Evolutionary conservation across 2,113 vertebrate genomes (phyloP), one percentile per base, ranked within the genome.

Genomic region (Brachyistius frenatus): DNA sequence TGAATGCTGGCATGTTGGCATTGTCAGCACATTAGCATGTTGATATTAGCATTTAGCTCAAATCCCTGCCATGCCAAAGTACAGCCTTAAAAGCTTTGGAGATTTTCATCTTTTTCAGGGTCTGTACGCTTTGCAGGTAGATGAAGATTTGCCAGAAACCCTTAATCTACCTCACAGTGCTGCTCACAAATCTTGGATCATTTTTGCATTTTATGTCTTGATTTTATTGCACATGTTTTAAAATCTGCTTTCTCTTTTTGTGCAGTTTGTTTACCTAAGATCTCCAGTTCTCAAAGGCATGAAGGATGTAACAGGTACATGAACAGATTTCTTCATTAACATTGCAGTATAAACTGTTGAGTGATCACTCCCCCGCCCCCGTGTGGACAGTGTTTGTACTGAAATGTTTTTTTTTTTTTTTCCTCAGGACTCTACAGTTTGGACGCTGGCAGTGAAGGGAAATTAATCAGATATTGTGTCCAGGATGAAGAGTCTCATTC

Each of bases 251-350:
- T 36, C 44, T 63, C 9, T 76, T 73, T 54, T 30, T 75, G 15
- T 81, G 70, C 90, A 95, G 94, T 92, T 91, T 95, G 88, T 95
- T 94, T 80, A 94, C 93, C 81, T 95, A 92, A 93, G 58, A 69
- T 61, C 65, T 31, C 44, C 44, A 53, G 58, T 64, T 76, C 85
- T 75, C 66, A 82, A 69, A 81, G 60, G 52, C 73, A 68, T 56
- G 81, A 88, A 65, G 66, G 66, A 80, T 86, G 75, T 76, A 79
- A 66, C 62, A 75, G 77, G 91, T 90, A 77, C 13, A 3, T 5
- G 64, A 30, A 36, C 6, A 33, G 11, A 73, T 78, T 69, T 60
- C 6, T 44, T 15, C 16, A 66, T 10, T 60, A 57, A 37, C 33
- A 16, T 47, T 56, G 10, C 15, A 50, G 23, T 37, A 16, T 57